Base-by-base conservation (phyloP, 2,888 invertebrate species). In the Lithophane semibrunnea region DNA sequence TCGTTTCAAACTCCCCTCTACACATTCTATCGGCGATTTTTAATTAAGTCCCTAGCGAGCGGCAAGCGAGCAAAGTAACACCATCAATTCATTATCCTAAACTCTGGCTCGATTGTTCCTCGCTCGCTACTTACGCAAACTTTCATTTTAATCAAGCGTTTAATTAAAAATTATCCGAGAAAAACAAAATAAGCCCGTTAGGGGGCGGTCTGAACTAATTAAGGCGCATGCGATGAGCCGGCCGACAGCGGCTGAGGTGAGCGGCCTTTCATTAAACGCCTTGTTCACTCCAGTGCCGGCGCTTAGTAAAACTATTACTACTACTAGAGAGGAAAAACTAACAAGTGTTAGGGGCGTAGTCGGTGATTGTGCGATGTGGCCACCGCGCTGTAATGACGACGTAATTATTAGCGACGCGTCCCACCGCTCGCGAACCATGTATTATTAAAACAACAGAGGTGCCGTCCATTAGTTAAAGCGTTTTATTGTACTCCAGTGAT, bases 61-160 rank as follows among this genome's bases (percentile, higher is more conserved):
- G 94, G 91, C 94, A 94, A 95, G 95, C 95, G 95, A 93, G 95
- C 95, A 92, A 95, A 95, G 96, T 96, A 96, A 96, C 96, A 96
- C 96, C 96, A 96, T 96, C 96, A 96, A 96, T 96, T 96, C 96
- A 96, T 96, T 96, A 96, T 96, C 96, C 96, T 96, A 96, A 96
- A 96, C 96, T 96, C 96, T 91, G 93, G 94, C 95, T 94, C 96
- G 96, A 96, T 96, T 96, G 96, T 96, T 96, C 95, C 95, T 94
- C 95, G 96, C 94, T 94, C 95, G 96, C 95, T 96, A 96, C 96
- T 96, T 96, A 96, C 95, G 95, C 96, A 96, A 96, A 96, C 96
- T 96, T 96, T 96, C 96, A 96, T 96, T 96, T 96, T 96, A 96
- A 96, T 96, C 96, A 96, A 96, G 96, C 96, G 95, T 96, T 96